Conservation (phyloP, 2,113 vertebrate genomes). For the Oxyruncus cristatus region DNA sequence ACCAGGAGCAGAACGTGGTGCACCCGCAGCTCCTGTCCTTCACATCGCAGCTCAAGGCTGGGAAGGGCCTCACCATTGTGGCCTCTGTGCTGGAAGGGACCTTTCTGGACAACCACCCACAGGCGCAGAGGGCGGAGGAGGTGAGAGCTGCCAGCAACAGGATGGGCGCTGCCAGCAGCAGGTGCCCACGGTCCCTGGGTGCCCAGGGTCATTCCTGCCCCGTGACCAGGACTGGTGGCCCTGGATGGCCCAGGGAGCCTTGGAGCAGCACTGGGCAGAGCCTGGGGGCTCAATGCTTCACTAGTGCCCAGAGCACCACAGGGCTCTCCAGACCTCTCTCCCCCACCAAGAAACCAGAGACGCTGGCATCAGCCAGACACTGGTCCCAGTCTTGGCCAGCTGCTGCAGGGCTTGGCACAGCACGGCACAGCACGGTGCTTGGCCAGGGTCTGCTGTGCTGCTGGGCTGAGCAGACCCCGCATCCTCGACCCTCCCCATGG, state of each 20-base stretch:
- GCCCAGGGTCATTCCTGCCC: neutral
- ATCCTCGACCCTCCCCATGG: rapidly evolving
- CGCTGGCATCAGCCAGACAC: neutral
- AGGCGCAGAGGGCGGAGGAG: slow-evolving; percentile 90
- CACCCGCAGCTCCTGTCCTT: slow-evolving; percentile 94
- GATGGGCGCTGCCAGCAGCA: neutral
- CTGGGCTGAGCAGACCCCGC: neutral
- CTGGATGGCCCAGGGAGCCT: rapidly evolving
- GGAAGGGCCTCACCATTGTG: slow-evolving; percentile 97
- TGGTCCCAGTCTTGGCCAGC: neutral
- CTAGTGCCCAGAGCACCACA: rapidly evolving
- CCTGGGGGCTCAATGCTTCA: neutral
- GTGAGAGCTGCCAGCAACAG: slow-evolving; percentile 37
- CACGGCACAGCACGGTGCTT: neutral
- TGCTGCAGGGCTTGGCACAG: neutral
- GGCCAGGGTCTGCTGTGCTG: neutral
- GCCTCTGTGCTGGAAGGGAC: slow-evolving; percentile 92
- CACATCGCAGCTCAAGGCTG: slow-evolving; percentile 95
- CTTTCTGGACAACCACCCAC: slow-evolving; percentile 87
- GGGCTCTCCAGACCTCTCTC: neutral
- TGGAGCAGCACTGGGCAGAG: rapidly evolving
- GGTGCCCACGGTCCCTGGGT: neutral
- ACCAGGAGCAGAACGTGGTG: slow-evolving; percentile 91
- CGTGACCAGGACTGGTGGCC: neutral
- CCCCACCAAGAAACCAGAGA: neutral